phyloP scores from a whole-genome alignment of 2,888 invertebrate species.

The Athripsodes cinereus region DNA sequence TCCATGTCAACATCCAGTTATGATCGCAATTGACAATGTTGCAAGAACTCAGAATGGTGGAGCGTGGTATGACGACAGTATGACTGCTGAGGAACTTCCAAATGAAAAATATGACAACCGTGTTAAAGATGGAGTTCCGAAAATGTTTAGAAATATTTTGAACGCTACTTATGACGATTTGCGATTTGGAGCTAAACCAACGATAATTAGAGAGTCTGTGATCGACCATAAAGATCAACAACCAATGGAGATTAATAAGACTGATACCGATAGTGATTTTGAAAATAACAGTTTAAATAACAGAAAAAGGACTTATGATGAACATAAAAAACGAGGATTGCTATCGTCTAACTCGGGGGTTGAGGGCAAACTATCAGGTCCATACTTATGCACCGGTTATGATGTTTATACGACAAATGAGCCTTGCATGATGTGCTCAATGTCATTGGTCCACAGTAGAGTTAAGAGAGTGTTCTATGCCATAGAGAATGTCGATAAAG shows the following conservation, averaged over 20 bases:
- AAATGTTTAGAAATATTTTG: slow-evolving; percentile 37
- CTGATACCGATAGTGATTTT: neutral
- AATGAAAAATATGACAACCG: slow-evolving; percentile 20
- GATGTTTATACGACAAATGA: slow-evolving; percentile 77
- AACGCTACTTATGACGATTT: slow-evolving; percentile 35
- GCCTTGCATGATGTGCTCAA: slow-evolving; percentile 92
- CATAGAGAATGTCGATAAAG: slow-evolving; percentile 46
- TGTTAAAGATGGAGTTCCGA: slow-evolving; percentile 40
- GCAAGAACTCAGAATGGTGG: slow-evolving; percentile 79
- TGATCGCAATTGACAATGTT: slow-evolving; percentile 81
- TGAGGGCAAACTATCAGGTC: slow-evolving; percentile 43
- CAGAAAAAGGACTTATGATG: slow-evolving; percentile 14
- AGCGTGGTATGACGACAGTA: slow-evolving; percentile 46
- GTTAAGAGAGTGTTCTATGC: slow-evolving; percentile 76
- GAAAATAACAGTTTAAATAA: slow-evolving; percentile 19
- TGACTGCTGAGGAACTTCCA: slow-evolving; percentile 18
- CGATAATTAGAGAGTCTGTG: slow-evolving; percentile 32
- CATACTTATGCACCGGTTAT: slow-evolving; percentile 84
- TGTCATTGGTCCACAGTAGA: slow-evolving; percentile 92
- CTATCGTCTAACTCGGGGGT: slow-evolving; percentile 4
- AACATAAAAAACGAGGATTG: neutral
- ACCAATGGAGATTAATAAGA: neutral
- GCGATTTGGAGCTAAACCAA: slow-evolving; percentile 46
- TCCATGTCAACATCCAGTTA: slow-evolving; percentile 76
- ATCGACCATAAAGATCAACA: neutral